Evolutionary conservation across 2,797 vertebrate species (phyloP).

Genomic region (Pangasius macronema): DNA sequence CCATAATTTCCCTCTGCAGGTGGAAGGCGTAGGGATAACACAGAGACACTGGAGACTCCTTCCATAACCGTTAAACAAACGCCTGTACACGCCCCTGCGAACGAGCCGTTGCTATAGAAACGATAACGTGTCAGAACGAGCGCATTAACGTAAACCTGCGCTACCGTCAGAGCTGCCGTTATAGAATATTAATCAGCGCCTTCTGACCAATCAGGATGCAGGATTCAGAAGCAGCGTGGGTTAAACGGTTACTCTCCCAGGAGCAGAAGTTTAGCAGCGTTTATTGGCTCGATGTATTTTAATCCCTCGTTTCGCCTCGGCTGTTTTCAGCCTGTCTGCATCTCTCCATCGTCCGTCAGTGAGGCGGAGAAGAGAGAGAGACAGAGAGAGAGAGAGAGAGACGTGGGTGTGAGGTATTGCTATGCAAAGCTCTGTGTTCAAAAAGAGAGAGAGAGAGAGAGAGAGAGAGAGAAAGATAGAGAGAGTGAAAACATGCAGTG

Average conservation of each 20-base stretch:
- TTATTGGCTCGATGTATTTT: not conserved
- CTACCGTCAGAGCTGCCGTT: not conserved
- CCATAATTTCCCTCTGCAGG: slow-evolving; percentile 13
- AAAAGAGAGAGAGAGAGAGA: too few species aligned
- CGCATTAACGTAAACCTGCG: not conserved
- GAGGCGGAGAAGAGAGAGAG: not conserved
- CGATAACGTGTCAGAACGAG: not conserved
- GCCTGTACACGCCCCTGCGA: not conserved
- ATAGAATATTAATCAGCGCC: not conserved
- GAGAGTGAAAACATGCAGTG: slow-evolving; percentile 7
- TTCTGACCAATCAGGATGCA: not conserved
- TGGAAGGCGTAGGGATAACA: not conserved
- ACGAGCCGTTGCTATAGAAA: not conserved
- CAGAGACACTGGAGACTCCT: not conserved
- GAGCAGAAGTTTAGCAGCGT: not conserved
- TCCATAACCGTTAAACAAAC: not conserved
- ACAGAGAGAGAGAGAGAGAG: too few species aligned
- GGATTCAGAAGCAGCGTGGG: not conserved
- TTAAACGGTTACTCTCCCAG: not conserved
- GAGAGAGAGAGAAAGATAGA: too few species aligned
- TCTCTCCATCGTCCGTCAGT: not conserved
- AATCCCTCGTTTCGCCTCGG: not conserved
- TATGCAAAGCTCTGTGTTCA: too few species aligned
- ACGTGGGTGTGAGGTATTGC: too few species aligned
- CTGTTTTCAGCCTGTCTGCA: not conserved